Evolutionary conservation across 2,888 invertebrate genomes (phyloP).

Genomic region (Hyles lineata): DNA sequence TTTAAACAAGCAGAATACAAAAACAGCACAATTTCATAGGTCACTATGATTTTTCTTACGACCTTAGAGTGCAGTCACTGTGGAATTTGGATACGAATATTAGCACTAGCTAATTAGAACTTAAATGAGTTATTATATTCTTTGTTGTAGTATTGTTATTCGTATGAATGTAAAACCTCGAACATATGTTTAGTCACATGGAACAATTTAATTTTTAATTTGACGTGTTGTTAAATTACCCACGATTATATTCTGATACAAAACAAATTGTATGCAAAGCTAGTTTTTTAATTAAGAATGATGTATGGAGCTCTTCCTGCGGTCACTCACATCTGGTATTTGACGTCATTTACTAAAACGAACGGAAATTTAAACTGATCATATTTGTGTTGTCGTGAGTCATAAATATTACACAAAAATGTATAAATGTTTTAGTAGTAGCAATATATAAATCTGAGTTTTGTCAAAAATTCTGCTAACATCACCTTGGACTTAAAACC

Average conservation of each 20-base stretch:
- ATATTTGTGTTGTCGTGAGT: neutral
- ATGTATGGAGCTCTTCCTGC: constrained; percentile 18
- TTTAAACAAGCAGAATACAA: too few relatives aligned
- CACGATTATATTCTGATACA: constrained; percentile 7
- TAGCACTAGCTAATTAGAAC: too few relatives aligned
- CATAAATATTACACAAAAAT: too few relatives aligned
- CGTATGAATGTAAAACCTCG: neutral
- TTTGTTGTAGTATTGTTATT: too few relatives aligned
- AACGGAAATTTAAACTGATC: constrained; percentile 8
- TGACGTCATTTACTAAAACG: constrained; percentile 13
- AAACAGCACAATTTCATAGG: too few relatives aligned
- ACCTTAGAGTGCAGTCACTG: too few relatives aligned
- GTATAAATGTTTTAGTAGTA: too few relatives aligned
- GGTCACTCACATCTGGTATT: constrained; percentile 13
- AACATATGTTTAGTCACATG: neutral
- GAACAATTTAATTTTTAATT: constrained; percentile 18
- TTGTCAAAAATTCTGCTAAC: neutral
- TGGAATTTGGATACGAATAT: too few relatives aligned
- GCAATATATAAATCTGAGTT: neutral
- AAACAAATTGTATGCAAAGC: constrained; percentile 10
- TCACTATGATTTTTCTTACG: too few relatives aligned
- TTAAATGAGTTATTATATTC: too few relatives aligned
- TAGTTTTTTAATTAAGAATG: constrained; percentile 4
- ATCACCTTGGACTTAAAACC: neutral
- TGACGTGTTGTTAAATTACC: constrained; percentile 16